Evolutionary conservation across 2,113 vertebrate species (phyloP), one percentile per base, ranked within the genome.

Genomic region (Crotalus tigris): DNA sequence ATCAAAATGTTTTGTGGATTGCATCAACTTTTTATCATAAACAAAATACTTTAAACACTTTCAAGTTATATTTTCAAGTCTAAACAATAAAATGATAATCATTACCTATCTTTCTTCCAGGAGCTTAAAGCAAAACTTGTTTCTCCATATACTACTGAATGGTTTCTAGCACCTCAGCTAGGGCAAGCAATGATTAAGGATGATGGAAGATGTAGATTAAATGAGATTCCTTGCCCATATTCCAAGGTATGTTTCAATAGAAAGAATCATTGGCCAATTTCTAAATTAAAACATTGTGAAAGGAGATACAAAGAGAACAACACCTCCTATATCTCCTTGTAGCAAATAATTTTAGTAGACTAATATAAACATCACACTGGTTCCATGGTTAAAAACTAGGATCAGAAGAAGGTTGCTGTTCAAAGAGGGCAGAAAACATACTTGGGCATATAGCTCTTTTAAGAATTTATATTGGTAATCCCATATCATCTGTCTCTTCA

Each of bases 21-120:
- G 92, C 94, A 95, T 94, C 94, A 92, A n/a, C 17, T 88, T 85
- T 94, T 94, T 54, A 75, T 21, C 55, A 87, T 92, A 94, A 96
- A 91, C 15, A 91, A 11, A 91, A 57, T 91, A 94, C 93, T 96
- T 44, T 91, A 93, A 93, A 92, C 90, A 95, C 93, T 15, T 49
- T 85, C n/a, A 93, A 64, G 4, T 64, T 64, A 64, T 64, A 64
- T 64, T 64, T 64, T 64, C 26, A 64, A 12, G 26, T 64, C 24
- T 64, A 64, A n/a, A 64, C 12, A 1, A n/a, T 12, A n/a, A 64
- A 29, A 64, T 64, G 11, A 64, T 64, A 10, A 13, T n/a, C 61
- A 64, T 64, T 64, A 26, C 11, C 26, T 5, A 64, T 26, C 61
- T 64, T 64, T n/a, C 61, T 64, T n/a, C 26, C 61, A 64, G 61